Evolutionary conservation across 2,797 vertebrate species (phyloP).

Genomic region (Orestias chungarensis): DNA sequence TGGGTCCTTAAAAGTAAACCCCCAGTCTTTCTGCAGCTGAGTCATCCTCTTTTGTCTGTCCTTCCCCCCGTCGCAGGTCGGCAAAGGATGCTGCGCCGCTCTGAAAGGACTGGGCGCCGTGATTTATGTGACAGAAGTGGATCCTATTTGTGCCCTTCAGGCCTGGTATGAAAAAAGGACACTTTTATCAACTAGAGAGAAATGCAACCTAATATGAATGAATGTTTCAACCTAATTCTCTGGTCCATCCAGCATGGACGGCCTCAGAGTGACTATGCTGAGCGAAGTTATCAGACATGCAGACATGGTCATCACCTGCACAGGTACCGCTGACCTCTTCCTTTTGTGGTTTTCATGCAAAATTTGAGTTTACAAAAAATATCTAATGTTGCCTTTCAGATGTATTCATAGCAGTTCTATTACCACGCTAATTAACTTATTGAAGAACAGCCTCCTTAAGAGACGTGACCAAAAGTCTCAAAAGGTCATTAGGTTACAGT

Average conservation of each 20-base stretch:
- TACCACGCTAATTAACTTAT: too few species aligned
- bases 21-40: not conserved
- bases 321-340: constrained; percentile 76
- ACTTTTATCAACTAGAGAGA: constrained; percentile 23
- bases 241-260: constrained; percentile 87
- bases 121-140: constrained; percentile 91
- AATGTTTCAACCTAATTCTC: constrained; percentile 2
- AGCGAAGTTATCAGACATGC: constrained; percentile 87
- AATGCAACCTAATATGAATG: constrained; percentile 12
- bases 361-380: not conserved
- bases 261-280: constrained; percentile 90
- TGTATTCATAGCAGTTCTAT: too few species aligned
- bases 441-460: too few species aligned
- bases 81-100: constrained; percentile 92
- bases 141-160: constrained; percentile 95
- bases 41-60: not conserved
- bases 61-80: constrained; percentile 80
- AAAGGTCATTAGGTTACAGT: too few species aligned
- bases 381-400: not conserved
- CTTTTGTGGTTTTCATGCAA: not conserved
- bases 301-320: constrained; percentile 95
- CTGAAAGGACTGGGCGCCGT: constrained; percentile 90
- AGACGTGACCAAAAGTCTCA: too few species aligned
- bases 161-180: constrained; percentile 84
- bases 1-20: not conserved